A percentile compares a stretch with the other conserved stretches of the same genome.
Conservation (phyloP, 2,888 invertebrate species). For the Diplolepis rosae region DNA sequence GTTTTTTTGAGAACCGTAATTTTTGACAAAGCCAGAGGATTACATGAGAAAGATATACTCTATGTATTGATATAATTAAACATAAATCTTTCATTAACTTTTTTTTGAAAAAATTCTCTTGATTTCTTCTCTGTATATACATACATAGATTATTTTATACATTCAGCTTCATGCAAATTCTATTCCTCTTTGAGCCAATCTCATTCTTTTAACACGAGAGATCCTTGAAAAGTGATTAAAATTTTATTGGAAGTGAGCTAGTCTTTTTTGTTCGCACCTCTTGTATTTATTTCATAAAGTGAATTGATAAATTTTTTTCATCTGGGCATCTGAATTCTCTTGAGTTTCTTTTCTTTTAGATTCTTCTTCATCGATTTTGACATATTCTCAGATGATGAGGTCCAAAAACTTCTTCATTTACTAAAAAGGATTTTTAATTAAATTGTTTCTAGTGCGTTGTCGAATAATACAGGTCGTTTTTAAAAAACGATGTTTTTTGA, state of each 20-base stretch:
- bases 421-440: not conserved
- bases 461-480: no score
- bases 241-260: constrained; percentile 39
- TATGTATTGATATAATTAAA: not conserved
- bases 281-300: not conserved
- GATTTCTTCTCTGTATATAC: no score
- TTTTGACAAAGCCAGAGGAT: not conserved
- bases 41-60: not conserved
- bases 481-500: no score
- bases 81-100: not conserved
- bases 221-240: constrained; percentile 54
- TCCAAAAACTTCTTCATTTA: not conserved
- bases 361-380: not conserved
- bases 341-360: not conserved
- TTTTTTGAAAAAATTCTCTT: not conserved
- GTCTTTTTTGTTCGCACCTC: not conserved
- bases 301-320: not conserved
- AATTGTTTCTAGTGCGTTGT: no score
- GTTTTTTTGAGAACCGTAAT: not conserved
- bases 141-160: not conserved
- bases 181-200: not conserved
- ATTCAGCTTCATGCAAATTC: not conserved
- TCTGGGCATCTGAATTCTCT: not conserved
- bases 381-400: not conserved
- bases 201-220: not conserved